Percentiles rank a stretch among this genome's conserved stretches.
phyloP scores from a whole-genome alignment of 2,888 invertebrate species.

The Drosophila paramelanica region DNA sequence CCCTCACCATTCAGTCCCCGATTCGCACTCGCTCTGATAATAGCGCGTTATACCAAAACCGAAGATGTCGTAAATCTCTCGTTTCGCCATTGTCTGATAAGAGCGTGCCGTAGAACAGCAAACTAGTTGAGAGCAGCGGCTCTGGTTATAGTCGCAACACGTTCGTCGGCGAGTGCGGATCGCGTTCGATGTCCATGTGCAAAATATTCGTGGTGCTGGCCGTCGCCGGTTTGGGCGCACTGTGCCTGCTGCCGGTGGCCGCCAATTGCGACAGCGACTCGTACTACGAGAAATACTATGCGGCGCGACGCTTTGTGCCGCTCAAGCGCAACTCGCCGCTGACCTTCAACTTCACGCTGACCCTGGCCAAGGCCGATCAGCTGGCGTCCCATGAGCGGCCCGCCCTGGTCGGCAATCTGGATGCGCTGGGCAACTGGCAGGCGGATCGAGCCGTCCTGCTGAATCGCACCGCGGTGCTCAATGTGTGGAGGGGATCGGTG shows the following conservation, averaged over 20 bases:
- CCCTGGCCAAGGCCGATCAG: slow-evolving; percentile 72
- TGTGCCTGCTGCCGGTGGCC: slow-evolving; percentile 72
- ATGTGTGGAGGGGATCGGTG: slow-evolving; percentile 88
- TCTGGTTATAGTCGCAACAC: slow-evolving; percentile 50
- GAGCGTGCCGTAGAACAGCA: neutral
- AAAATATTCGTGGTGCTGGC: slow-evolving; percentile 50
- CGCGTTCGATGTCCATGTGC: slow-evolving; percentile 30
- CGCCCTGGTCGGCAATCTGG: slow-evolving; percentile 89
- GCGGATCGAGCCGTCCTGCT: slow-evolving; percentile 87
- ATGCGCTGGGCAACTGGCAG: slow-evolving; percentile 90
- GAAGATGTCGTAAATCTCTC: slow-evolving; percentile 51
- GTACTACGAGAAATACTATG: slow-evolving; percentile 82
- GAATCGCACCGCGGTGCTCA: slow-evolving; percentile 84
- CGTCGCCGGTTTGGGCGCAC: slow-evolving; percentile 66
- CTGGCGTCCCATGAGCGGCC: slow-evolving; percentile 88
- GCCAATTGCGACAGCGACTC: slow-evolving; percentile 78
- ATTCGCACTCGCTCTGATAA: slow-evolving; percentile 39
- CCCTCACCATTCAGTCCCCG: slow-evolving; percentile 29
- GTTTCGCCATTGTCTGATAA: slow-evolving; percentile 11
- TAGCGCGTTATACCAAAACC: slow-evolving; percentile 11
- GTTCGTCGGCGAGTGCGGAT: slow-evolving; percentile 46
- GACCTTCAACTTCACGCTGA: slow-evolving; percentile 70
- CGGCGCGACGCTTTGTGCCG: slow-evolving; percentile 76
- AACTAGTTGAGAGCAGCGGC: neutral
- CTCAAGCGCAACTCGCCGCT: slow-evolving; percentile 67